Base-by-base conservation (phyloP, 2,888 invertebrate genomes). In the Tolmerus cingulatus region DNA sequence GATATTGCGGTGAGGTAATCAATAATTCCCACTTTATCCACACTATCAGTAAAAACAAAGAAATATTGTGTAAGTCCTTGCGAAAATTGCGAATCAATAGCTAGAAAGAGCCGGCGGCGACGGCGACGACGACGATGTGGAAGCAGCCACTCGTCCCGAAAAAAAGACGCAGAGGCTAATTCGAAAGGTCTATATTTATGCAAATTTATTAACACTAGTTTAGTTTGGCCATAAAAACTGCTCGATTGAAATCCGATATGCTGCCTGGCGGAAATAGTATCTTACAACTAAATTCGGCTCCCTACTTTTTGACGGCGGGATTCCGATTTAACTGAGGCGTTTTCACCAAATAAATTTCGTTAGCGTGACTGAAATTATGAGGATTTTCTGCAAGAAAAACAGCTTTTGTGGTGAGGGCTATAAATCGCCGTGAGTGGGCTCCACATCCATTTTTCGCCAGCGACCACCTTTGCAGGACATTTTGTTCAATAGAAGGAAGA, bases 321-420 rank as follows among this genome's bases (percentile, higher is more conserved):
- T n/a, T 37, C 23, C 43, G 16, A 78, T 78, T 81, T 81, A 55
- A 46, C 27, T 27, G n/a, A 55, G 43, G 78, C 78, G 78, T 40
- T 78, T 37, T 43, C 40, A 78, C 78, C 19, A 40, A 78, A 78
- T 78, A 78, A 78, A 78, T 78, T 78, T 51, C 27, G 81, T 51
- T 81, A 81, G 81, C 81, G 81, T 81, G 81, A 81, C 81, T 81
- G 30, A 55, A 55, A 51, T 27, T 81, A 81, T 81, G 30, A 51
- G 27, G 51, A 46, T 81, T 46, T 81, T 81, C 81, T 30, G 9
- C 19, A 81, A 81, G 78, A 27, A 66, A 66, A 66, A 66, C 34
- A 16, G 55, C 46, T 51, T 30, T 51, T 14, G 16, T 16, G 27
- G n/a, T 55, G 9, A 12, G 46, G 30, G 55, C 27, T 12, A 81